Conservation (phyloP, 2,888 invertebrate genomes). For the Microplitis deprimator region DNA sequence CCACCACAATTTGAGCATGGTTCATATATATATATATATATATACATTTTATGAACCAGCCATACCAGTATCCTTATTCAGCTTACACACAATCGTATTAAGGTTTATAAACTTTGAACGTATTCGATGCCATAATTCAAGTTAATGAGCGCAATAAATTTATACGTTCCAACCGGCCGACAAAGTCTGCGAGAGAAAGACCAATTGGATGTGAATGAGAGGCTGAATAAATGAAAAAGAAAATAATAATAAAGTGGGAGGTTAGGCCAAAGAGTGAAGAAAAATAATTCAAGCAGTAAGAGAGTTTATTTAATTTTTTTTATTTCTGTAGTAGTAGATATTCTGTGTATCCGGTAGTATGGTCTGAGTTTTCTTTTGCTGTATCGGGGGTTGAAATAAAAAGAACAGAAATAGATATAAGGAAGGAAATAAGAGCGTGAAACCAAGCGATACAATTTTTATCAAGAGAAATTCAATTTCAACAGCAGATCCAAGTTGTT, state of each 20-base stretch:
- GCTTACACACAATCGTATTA: conserved; percentile 55
- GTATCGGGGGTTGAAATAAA: conserved; percentile 15
- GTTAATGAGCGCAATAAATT: conserved; percentile 63
- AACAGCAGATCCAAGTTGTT: conserved; percentile 53
- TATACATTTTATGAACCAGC: too few relatives aligned
- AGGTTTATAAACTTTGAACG: conserved; percentile 62
- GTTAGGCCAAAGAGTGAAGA: conserved; percentile 38
- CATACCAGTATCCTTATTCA: conserved; percentile 51
- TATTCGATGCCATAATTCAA: conserved; percentile 61
- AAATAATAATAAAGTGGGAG: conserved; percentile 31
- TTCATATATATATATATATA: conserved; percentile 22
- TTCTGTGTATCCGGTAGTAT: background rate
- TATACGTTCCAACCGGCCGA: conserved; percentile 60
- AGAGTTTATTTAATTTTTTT: background rate
- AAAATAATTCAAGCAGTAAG: background rate
- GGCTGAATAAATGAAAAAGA: conserved; percentile 24
- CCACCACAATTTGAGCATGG: background rate
- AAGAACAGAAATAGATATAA: conserved; percentile 25
- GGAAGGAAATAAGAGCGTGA: conserved; percentile 28
- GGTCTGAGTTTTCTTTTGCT: background rate
- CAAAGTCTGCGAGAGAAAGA: conserved; percentile 56
- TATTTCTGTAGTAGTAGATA: background rate
- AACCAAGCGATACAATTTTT: conserved; percentile 60
- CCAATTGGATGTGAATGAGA: conserved; percentile 41
- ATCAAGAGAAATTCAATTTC: conserved; percentile 67